Evolutionary conservation across 2,797 vertebrate genomes (phyloP).

Genomic region (Pseudochromis fuscus): DNA sequence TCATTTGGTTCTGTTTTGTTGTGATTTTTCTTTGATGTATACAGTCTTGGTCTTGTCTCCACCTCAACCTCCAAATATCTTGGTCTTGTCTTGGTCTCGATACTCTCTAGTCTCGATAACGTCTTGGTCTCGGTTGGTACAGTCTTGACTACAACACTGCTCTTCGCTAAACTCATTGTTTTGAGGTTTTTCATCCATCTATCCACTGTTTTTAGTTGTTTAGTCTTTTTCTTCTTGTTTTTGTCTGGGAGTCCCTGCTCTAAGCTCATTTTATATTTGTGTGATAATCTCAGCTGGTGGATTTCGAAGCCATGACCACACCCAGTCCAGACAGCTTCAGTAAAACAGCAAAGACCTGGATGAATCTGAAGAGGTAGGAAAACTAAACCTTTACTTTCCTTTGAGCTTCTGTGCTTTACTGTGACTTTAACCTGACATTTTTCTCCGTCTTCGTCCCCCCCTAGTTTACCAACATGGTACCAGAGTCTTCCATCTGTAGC

Average conservation of each 20-base stretch:
- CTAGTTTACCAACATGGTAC: constrained; percentile 93
- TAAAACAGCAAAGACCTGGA: constrained; percentile 93
- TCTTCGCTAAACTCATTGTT: too few relatives aligned
- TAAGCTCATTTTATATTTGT: too few relatives aligned
- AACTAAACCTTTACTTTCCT: not conserved
- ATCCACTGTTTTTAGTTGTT: too few relatives aligned
- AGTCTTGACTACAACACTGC: too few relatives aligned
- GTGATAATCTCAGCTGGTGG: constrained; percentile 92
- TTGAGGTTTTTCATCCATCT: too few relatives aligned
- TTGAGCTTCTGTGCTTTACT: not conserved
- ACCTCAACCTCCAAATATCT: too few relatives aligned
- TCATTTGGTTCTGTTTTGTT: too few relatives aligned
- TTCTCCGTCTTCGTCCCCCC: constrained; percentile 26
- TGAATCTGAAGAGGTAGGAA: constrained; percentile 93
- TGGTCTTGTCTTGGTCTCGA: too few relatives aligned
- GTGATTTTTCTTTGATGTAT: too few relatives aligned
- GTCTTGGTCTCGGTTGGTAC: too few relatives aligned
- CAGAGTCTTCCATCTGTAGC: constrained; percentile 93
- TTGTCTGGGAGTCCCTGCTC: not conserved
- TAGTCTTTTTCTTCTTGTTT: not conserved
- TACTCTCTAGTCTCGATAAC: too few relatives aligned
- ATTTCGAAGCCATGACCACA: constrained; percentile 98
- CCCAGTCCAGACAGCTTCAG: constrained; percentile 93
- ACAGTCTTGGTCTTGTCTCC: too few relatives aligned
- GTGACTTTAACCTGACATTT: not conserved